phyloP scores from a whole-genome alignment of 2,113 vertebrate genomes.

The Oceanodroma tethys region DNA sequence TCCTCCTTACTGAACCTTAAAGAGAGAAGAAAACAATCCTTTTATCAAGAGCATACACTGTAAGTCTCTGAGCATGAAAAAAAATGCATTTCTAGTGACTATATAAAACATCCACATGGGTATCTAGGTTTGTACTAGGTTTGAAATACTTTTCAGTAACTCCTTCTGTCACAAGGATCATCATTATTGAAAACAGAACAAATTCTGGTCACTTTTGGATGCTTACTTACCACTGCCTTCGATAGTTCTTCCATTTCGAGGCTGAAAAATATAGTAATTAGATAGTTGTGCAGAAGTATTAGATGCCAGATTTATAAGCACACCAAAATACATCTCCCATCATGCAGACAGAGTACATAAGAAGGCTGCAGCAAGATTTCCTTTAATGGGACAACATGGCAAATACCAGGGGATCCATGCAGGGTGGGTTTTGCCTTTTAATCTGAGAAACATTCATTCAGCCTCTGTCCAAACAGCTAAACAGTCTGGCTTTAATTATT shows the following conservation, averaged over 20 bases:
- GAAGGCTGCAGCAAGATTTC: background rate
- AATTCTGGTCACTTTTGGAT: background rate
- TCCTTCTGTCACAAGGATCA: background rate
- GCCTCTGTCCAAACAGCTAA: background rate
- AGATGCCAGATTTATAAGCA: background rate
- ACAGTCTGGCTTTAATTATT: background rate
- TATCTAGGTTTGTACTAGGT: background rate
- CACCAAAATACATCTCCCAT: background rate
- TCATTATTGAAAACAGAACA: background rate
- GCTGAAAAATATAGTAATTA: conserved; percentile 57
- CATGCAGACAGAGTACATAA: background rate
- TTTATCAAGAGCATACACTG: background rate
- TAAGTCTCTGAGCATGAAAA: background rate
- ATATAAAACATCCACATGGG: background rate
- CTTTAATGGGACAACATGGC: background rate
- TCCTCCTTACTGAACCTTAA: background rate
- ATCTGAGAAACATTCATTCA: background rate
- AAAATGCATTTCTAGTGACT: background rate
- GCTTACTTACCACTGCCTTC: conserved; percentile 35
- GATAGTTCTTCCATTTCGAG: conserved; percentile 76
- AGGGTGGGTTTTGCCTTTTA: background rate
- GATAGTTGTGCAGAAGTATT: background rate
- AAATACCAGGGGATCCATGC: background rate
- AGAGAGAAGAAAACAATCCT: background rate
- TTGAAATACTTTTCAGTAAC: background rate